Conservation (phyloP, 2,113 vertebrate species). For the Nothoprocta pentlandii region DNA sequence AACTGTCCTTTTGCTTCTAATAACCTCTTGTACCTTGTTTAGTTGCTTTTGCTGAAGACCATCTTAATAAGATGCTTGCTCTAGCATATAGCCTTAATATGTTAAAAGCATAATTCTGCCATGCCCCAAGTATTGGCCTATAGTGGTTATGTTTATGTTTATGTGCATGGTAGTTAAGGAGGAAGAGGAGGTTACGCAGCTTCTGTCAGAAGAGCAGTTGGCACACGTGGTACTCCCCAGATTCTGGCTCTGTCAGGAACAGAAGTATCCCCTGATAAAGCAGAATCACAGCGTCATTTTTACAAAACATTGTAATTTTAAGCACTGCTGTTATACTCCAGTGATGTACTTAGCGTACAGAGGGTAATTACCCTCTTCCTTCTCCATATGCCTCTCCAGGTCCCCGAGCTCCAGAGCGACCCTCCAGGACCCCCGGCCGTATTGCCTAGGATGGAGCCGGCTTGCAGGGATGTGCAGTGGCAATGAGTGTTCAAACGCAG, state of each 20-base stretch:
- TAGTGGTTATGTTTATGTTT: conserved; percentile 27
- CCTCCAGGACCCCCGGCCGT: background rate
- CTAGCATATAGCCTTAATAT: conserved; percentile 13
- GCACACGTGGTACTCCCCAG: background rate
- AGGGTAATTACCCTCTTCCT: background rate
- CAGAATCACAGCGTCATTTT: background rate
- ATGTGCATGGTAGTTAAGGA: background rate
- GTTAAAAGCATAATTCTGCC: background rate
- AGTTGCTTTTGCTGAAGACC: conserved; percentile 10
- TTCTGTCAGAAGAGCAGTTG: background rate
- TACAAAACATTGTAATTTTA: background rate
- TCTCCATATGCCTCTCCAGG: background rate
- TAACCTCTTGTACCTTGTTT: background rate
- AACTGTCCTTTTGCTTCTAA: background rate
- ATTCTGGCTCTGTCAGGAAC: background rate
- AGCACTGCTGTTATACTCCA: background rate
- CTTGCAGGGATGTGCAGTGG: background rate
- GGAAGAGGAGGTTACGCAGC: conserved; percentile 7
- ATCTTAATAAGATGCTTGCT: background rate
- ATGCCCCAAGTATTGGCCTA: background rate
- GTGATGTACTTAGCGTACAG: background rate
- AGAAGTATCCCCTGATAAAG: background rate
- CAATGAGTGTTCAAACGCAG: background rate
- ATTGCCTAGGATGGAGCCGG: background rate
- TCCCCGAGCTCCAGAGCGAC: background rate